phyloP scores from a whole-genome alignment of 2,888 invertebrate species.

The Rhagonycha lutea region DNA sequence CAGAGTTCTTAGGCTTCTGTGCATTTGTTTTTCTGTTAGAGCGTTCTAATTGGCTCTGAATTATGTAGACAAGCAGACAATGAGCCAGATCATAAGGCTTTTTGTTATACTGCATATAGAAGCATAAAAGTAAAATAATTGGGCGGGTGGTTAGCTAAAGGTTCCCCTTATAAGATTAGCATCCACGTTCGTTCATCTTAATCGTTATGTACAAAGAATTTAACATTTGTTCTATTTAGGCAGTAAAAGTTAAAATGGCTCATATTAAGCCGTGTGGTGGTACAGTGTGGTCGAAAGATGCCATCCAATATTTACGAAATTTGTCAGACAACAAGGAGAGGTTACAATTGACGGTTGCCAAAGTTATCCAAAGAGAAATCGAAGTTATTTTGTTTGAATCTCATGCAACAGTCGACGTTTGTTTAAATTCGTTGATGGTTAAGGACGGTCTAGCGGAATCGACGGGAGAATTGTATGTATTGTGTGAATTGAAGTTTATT shows the following conservation, averaged over 20 bases:
- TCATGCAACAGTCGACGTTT: constrained; percentile 49
- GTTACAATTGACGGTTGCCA: constrained; percentile 52
- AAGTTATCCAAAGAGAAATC: constrained; percentile 41
- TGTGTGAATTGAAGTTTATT: not conserved
- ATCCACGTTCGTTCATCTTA: too few species aligned
- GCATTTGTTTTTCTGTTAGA: too few species aligned
- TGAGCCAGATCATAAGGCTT: too few species aligned
- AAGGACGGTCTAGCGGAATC: constrained; percentile 56
- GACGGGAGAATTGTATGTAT: constrained; percentile 57
- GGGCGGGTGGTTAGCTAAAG: too few species aligned
- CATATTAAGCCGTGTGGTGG: constrained; percentile 55
- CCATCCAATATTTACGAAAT: constrained; percentile 50
- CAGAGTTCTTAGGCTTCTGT: too few species aligned
- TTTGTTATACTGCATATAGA: too few species aligned
- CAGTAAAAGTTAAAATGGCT: constrained; percentile 52
- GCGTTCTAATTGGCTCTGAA: too few species aligned
- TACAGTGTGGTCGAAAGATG: constrained; percentile 49
- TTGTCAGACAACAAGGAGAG: constrained; percentile 45
- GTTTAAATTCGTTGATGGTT: constrained; percentile 61
- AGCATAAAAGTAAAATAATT: too few species aligned
- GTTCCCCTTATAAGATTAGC: too few species aligned
- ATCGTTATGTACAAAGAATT: not conserved
- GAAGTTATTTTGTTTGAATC: constrained; percentile 53
- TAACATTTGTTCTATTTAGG: constrained; percentile 42
- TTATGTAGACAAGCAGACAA: too few species aligned